Evolutionary conservation across 2,113 vertebrate species (phyloP).

Genomic region (Paradisaea rubra): DNA sequence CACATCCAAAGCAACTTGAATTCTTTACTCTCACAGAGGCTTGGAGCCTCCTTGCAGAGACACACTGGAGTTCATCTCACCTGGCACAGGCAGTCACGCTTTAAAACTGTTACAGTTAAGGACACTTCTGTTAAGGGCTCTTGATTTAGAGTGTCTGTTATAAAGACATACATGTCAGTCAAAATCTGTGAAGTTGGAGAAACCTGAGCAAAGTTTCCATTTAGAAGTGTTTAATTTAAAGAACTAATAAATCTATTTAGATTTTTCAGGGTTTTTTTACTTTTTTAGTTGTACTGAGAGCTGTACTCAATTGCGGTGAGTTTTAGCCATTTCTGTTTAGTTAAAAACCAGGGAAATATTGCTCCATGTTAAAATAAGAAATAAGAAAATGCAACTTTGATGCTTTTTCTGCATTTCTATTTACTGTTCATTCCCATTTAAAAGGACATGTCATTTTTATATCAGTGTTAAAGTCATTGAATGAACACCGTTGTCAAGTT

Average conservation of each 20-base stretch:
- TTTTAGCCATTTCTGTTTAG: neutral
- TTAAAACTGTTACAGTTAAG: neutral
- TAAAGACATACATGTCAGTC: neutral
- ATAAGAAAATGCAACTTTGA: neutral
- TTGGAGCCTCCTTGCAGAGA: neutral
- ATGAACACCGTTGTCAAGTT: neutral
- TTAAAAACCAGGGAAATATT: neutral
- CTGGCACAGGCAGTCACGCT: neutral
- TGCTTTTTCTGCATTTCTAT: neutral
- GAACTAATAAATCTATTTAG: neutral
- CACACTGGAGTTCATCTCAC: neutral
- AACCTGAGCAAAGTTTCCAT: neutral
- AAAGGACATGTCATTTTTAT: neutral
- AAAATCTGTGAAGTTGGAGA: neutral
- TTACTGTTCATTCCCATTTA: neutral
- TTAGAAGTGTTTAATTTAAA: neutral
- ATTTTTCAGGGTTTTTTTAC: neutral
- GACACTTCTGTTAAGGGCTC: constrained; percentile 13
- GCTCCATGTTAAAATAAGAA: neutral
- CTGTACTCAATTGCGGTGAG: neutral
- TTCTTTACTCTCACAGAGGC: neutral
- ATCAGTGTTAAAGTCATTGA: neutral
- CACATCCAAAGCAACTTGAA: rapidly evolving
- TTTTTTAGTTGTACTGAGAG: neutral
- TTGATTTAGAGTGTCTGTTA: constrained; percentile 17